Conservation (phyloP, 2,888 invertebrate genomes). For the Lingula anatina region DNA sequence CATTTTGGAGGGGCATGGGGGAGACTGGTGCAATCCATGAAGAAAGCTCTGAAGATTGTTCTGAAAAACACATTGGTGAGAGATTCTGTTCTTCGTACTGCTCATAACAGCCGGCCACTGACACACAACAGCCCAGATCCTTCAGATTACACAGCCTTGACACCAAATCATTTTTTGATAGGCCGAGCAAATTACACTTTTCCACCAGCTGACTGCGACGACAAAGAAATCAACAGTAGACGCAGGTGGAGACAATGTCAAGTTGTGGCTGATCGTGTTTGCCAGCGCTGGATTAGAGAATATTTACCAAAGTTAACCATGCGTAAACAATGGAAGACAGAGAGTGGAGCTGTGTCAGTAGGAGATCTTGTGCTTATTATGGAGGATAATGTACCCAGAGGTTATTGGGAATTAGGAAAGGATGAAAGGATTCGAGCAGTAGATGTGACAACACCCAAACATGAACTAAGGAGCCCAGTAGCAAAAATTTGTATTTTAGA, state of each 20-base stretch:
- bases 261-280: conserved; percentile 1
- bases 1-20: conserved; percentile 47
- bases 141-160: conserved; percentile 5
- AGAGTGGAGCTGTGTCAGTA: neutral
- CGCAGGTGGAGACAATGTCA: conserved; percentile 3
- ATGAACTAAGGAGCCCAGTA: conserved; percentile 1
- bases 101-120: conserved; percentile 6
- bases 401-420: conserved; percentile 4
- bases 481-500: neutral
- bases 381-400: neutral
- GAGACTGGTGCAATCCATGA: conserved; percentile 36
- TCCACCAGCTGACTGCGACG: neutral
- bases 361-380: neutral
- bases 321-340: neutral
- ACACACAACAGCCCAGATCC: conserved; percentile 7
- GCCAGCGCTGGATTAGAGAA: conserved; percentile 3
- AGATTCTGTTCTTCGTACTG: conserved; percentile 1
- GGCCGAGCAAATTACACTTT: neutral
- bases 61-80: neutral
- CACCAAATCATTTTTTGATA: conserved; percentile 7
- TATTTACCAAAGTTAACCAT: neutral
- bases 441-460: neutral
- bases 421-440: conserved; percentile 4
- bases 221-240: conserved; percentile 3
- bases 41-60: conserved; percentile 25